Base-by-base conservation (phyloP, 1,140 invertebrate genomes). In the Rhopalosiphum maidis region DNA sequence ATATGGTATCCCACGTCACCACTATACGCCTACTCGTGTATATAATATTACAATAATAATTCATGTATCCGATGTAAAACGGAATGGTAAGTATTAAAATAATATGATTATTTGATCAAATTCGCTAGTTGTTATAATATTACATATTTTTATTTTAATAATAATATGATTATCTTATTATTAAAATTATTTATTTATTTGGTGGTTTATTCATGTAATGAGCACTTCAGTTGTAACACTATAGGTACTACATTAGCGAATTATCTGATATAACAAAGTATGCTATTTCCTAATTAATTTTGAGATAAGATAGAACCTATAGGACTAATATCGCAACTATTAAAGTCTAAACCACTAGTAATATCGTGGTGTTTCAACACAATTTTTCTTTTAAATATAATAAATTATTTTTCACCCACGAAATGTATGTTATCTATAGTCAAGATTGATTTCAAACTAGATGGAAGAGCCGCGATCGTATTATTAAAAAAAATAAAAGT, bases 231-330 rank as follows among this genome's bases (percentile, higher is more conserved):
- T 87, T 30, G 30, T 87, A 46, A 87, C 41, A 86, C 30, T 68
- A 60, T 60, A 68, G 30, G 60, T 30, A 86, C 37, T 46, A 86
- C 6, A 86, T n/a, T 43, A 86, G 30, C 30, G 22, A 25, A 46
- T 86, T 86, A 86, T 86, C 43, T 30, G 85, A 25, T 46, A 30
- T 5, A 86, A 86, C 85, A 6, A 8, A 86, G 21, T 37, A 37
- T 11, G 9, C 18, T 85, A 21, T 87, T 87, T 25, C 11, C 30
- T 87, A 87, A 87, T 46, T 87, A 43, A 43, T 87, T 87, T 30
- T 43, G 25, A 87, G 85, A 87, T 87, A 87, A 87, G 85, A 87
- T 46, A 87, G 85, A 87, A 87, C 25, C 23, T 85, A 85, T 77
- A 85, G 2, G 23, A 43, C 35, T 85, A 85, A 85, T 37, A 85